Percentiles rank a stretch among this genome's conserved stretches.
Conservation (phyloP, 2,888 invertebrate species). For the Rhamphomyia laevipes region DNA sequence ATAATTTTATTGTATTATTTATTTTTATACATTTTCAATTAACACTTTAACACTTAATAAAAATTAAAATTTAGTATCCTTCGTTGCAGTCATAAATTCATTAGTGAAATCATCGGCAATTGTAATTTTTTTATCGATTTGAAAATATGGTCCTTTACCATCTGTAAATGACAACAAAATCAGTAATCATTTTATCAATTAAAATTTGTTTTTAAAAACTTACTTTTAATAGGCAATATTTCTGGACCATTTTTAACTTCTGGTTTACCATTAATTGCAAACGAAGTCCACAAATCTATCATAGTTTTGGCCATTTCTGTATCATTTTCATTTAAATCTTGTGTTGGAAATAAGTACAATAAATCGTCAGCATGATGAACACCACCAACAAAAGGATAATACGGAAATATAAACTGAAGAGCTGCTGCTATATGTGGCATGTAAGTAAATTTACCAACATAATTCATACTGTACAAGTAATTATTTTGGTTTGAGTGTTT, state of each 20-base stretch:
- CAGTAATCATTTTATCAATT: background rate
- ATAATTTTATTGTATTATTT: no score
- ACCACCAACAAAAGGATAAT: slow-evolving; percentile 39
- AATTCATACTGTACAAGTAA: slow-evolving; percentile 35
- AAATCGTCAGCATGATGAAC: slow-evolving; percentile 49
- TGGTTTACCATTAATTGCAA: slow-evolving; percentile 31
- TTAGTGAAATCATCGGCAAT: slow-evolving; percentile 22
- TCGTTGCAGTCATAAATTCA: slow-evolving; percentile 23
- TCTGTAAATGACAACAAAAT: slow-evolving; percentile 11
- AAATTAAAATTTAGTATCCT: no score
- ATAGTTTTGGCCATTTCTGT: slow-evolving; percentile 36
- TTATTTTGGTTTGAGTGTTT: slow-evolving; percentile 18
- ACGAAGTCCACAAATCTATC: slow-evolving; percentile 38
- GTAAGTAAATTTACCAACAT: slow-evolving; percentile 23
- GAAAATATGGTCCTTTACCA: slow-evolving; percentile 33
- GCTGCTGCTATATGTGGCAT: background rate
- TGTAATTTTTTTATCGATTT: slow-evolving; percentile 21
- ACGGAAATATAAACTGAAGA: background rate
- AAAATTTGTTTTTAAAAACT: slow-evolving; percentile 4
- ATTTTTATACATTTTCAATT: no score
- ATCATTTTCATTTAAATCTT: slow-evolving; percentile 28
- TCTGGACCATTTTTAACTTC: slow-evolving; percentile 5
- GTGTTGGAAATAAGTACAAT: slow-evolving; percentile 42
- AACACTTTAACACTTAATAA: no score
- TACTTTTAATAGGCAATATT: slow-evolving; percentile 15